Percentiles rank a stretch among this genome's conserved stretches.
phyloP scores from a whole-genome alignment of 2,888 invertebrate genomes.

The Scaptomyza flava region DNA sequence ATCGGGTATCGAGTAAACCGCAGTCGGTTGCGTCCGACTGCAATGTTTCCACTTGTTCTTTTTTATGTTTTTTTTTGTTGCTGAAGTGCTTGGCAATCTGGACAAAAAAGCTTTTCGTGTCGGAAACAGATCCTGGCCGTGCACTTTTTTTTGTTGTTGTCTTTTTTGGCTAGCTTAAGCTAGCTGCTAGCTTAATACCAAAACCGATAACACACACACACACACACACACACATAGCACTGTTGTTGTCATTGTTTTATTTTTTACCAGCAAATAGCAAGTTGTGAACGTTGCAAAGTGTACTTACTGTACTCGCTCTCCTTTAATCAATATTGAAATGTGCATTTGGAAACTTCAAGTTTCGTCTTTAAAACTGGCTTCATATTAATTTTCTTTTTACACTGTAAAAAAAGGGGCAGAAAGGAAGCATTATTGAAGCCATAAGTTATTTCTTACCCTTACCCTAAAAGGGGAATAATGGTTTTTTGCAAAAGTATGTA shows the following conservation, averaged over 20 bases:
- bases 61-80: background rate
- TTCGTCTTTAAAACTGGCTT: no score
- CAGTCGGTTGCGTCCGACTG: no score
- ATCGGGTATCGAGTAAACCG: no score
- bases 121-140: slow-evolving; percentile 60
- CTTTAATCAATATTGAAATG: slow-evolving; percentile 20
- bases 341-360: background rate
- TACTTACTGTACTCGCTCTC: slow-evolving; percentile 10
- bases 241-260: background rate
- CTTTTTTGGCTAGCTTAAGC: slow-evolving; percentile 48
- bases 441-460: no score
- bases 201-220: slow-evolving; percentile 44
- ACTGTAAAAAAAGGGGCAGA: no score
- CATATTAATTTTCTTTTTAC: no score
- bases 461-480: no score
- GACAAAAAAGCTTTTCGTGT: slow-evolving; percentile 62
- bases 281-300: background rate
- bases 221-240: slow-evolving; percentile 10
- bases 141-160: slow-evolving; percentile 15
- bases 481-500: no score
- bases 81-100: slow-evolving; percentile 54
- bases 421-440: no score
- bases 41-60: no score
- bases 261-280: no score
- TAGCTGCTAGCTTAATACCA: slow-evolving; percentile 47